Base-by-base conservation (phyloP, 2,888 invertebrate species). In the Platycheirus albimanus region DNA sequence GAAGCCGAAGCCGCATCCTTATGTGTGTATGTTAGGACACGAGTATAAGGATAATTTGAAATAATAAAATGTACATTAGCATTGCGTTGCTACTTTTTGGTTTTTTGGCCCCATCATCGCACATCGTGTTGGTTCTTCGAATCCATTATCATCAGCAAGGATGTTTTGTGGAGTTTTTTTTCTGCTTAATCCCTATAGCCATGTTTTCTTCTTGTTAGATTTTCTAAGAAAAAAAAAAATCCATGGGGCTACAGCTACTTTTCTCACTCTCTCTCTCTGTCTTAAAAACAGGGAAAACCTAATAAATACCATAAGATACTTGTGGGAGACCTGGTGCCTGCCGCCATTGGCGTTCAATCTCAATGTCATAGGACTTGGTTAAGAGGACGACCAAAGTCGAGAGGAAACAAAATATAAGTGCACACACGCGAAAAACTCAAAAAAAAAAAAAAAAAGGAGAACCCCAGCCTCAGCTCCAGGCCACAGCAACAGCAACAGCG, bases 11-110 rank as follows among this genome's bases (percentile, higher is more conserved):
- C n/a, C 36, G 41, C 66, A 66, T 47, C 69, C 74, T 69, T 63
- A 71, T 61, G 36, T 11, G 19, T n/a, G n/a, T n/a, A n/a, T n/a
- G n/a, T n/a, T n/a, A n/a, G n/a, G n/a, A n/a, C n/a, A n/a, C n/a
- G 11, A 5, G 24, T 33, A 24, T 41, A 58, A 41, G 77, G 77
- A 81, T 77, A 61, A 77, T 81, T 81, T 77, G 81, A 81, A 77
- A 72, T 77, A 81, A 81, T 81, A 72, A 81, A 81, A 81, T 71
- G 71, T 36, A 77, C 77, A 77, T 81, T 81, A 81, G 77, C 71
- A 67, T 77, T 63, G 71, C 66, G 52, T 67, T 66, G 61, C 41
- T 61, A 66, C 64, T 66, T 81, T 41, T 41, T 28, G 38, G 58
- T 41, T 56, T 56, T 61, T 61, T 4, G 19, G 43, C 45, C 45